A percentile compares a stretch with the other conserved stretches of the same genome.
phyloP scores from a whole-genome alignment of 2,113 vertebrate species.

The Hippocampus barbouri region DNA sequence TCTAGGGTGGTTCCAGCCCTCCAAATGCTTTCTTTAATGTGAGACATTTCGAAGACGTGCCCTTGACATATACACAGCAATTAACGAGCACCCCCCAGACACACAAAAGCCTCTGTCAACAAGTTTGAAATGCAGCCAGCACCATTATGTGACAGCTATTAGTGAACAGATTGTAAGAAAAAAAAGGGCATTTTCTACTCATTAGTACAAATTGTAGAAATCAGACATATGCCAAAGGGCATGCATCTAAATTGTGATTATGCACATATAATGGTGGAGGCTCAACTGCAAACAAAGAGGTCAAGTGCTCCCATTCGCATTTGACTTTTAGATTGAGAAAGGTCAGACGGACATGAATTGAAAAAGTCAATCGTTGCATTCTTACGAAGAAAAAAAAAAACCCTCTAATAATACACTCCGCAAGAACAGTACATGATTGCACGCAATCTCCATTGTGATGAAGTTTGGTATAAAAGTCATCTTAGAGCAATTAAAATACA shows the following conservation, averaged over 20 bases:
- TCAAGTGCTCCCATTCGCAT: background rate
- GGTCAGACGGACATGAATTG: no score
- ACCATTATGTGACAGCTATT: constrained; percentile 51
- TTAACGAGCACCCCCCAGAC: constrained; percentile 58
- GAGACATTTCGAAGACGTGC: constrained; percentile 57
- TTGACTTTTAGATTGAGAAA: background rate
- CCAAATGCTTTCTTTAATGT: constrained; percentile 52
- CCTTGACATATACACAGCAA: constrained; percentile 61
- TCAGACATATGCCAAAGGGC: constrained; percentile 62
- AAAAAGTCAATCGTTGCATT: no score
- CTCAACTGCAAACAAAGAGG: background rate
- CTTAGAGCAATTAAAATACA: no score
- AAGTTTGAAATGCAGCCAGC: constrained; percentile 50
- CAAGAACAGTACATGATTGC: no score
- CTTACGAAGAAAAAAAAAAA: no score
- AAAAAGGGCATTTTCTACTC: constrained; percentile 76
- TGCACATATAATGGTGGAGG: constrained; percentile 29
- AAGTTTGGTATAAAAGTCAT: no score
- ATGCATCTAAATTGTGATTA: constrained; percentile 47
- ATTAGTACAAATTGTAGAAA: constrained; percentile 77
- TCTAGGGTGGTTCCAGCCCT: constrained; percentile 24
- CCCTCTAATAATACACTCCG: no score
- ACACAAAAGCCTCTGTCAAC: constrained; percentile 54
- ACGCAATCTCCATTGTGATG: background rate
- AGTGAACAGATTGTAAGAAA: constrained; percentile 59